Conservation (phyloP, 2,113 vertebrate species). For the Orientallactaga bullata region DNA sequence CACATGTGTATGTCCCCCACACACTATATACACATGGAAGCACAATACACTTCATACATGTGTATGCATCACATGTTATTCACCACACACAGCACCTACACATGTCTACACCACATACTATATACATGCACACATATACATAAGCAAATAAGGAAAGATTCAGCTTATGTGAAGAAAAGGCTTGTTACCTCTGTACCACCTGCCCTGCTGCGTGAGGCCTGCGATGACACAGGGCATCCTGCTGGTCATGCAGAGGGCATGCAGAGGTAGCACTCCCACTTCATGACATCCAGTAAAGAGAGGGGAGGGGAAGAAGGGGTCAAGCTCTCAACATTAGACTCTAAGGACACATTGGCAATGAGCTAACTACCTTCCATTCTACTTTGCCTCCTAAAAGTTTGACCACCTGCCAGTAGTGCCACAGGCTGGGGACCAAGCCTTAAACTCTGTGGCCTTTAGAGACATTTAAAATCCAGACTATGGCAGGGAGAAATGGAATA, state of each 20-base stretch:
- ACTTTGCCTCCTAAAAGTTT: background rate
- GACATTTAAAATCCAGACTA: background rate
- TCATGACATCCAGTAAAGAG: background rate
- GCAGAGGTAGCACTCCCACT: background rate
- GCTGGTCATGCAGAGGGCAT: background rate
- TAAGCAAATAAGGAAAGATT: too few species aligned
- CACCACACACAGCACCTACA: too few species aligned
- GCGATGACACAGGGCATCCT: background rate
- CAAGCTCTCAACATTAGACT: background rate
- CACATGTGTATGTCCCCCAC: too few species aligned
- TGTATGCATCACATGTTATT: too few species aligned
- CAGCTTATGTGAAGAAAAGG: background rate
- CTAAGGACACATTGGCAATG: background rate
- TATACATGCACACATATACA: too few species aligned
- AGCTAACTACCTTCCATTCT: background rate
- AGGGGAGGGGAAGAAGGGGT: background rate
- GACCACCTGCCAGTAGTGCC: too few species aligned
- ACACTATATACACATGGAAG: too few species aligned
- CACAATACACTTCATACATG: too few species aligned
- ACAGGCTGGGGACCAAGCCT: background rate
- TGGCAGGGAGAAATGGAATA: background rate
- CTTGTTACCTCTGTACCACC: background rate
- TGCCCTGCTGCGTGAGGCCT: background rate
- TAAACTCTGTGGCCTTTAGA: background rate
- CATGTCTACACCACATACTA: too few species aligned